Evolutionary conservation across 2,113 vertebrate species (phyloP).

Genomic region (Silurus glanis): DNA sequence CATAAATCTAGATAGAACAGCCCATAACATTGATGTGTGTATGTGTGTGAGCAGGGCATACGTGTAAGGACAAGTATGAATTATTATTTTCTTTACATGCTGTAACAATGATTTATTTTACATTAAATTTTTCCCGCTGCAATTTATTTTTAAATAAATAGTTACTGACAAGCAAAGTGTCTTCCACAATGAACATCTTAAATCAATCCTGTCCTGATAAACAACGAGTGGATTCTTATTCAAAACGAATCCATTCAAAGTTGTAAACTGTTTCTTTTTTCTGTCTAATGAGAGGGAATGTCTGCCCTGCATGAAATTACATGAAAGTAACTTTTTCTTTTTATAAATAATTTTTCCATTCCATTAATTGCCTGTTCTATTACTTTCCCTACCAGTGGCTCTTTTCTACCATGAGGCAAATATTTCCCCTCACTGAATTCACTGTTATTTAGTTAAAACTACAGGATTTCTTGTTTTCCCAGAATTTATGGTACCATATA

Average conservation of each 20-base stretch:
- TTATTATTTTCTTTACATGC: background rate
- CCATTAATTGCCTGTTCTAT: background rate
- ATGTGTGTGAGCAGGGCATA: too few species aligned
- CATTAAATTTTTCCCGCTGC: background rate
- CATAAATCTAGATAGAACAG: background rate
- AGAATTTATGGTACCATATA: background rate
- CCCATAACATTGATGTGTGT: background rate
- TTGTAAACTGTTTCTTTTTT: background rate
- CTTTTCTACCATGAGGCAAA: background rate
- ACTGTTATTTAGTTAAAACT: background rate
- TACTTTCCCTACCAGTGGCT: background rate
- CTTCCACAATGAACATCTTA: background rate
- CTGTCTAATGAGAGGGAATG: background rate
- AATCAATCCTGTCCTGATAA: background rate
- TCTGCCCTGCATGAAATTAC: background rate
- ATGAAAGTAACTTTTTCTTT: background rate
- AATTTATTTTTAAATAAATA: background rate
- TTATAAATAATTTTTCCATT: background rate
- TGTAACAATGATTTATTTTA: background rate
- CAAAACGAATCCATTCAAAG: background rate
- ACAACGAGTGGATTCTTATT: background rate
- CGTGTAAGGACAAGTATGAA: too few species aligned
- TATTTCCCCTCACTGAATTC: background rate
- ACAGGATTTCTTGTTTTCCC: background rate
- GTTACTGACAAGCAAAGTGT: background rate